Percentiles rank a stretch among this genome's conserved stretches.
phyloP scores from a whole-genome alignment of 37 sponge, comb jelly and placozoan species.

The Cliona cf. orientalis region DNA sequence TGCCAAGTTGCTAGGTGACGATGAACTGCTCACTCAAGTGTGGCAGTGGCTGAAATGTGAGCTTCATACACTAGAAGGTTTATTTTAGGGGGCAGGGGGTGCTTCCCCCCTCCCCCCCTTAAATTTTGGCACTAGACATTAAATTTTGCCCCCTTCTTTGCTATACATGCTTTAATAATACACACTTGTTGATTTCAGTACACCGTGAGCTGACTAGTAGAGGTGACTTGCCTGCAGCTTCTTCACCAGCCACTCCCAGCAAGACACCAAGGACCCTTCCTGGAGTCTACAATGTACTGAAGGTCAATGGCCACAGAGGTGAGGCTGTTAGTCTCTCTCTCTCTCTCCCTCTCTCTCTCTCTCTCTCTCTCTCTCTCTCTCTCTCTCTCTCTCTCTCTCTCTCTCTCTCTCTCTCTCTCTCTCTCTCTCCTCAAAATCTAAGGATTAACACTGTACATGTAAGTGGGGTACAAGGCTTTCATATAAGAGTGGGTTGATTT shows the following conservation, averaged over 20 bases:
- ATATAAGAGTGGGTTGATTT: too few species aligned
- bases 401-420: neutral
- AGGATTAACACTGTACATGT: too few species aligned
- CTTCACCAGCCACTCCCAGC: too few species aligned
- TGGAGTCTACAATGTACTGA: constrained; percentile 22
- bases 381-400: constrained; percentile 15
- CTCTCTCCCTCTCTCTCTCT: neutral
- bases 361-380: constrained; percentile 12
- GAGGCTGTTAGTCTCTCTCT: neutral
- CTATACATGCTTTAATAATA: neutral
- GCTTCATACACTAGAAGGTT: constrained; percentile 3
- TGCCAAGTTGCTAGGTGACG: constrained; percentile 28
- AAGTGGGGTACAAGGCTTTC: too few species aligned
- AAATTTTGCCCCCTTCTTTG: neutral
- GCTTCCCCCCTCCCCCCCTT: too few species aligned
- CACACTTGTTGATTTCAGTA: constrained; percentile 8
- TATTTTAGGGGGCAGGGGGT: too few species aligned
- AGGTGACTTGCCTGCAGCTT: constrained; percentile 16
- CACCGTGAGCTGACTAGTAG: constrained; percentile 6
- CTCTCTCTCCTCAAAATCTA: neutral
- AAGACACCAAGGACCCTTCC: constrained; percentile 6
- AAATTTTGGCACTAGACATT: neutral
- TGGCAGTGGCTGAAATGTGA: constrained; percentile 50
- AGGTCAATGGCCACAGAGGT: neutral
- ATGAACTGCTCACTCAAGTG: constrained; percentile 7